These are phyloP conservation scores for Acleris holmiana DNA, from an alignment of 2,888 invertebrate genomes.

Conservation along the genomic window DNA sequence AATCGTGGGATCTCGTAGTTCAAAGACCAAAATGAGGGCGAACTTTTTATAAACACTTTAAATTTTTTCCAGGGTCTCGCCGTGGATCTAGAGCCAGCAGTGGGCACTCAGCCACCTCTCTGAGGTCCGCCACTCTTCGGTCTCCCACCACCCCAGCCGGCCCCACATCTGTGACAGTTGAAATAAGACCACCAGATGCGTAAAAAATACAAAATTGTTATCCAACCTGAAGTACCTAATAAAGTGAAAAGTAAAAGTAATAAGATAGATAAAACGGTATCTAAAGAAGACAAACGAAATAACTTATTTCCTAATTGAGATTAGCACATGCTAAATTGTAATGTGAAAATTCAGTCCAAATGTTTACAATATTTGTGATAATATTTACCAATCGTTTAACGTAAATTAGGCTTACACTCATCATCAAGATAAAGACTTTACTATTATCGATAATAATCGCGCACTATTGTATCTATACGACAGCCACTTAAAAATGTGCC, in stretches of 20 bases:
- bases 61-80: slow-evolving; percentile 74
- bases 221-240: slow-evolving; percentile 37
- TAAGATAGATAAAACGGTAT: slow-evolving; percentile 42
- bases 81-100: slow-evolving; percentile 91
- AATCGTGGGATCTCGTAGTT: slow-evolving; percentile 13
- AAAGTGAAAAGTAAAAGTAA: slow-evolving; percentile 33
- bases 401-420: slow-evolving; percentile 67
- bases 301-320: slow-evolving; percentile 39
- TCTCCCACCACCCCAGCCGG: slow-evolving; percentile 70
- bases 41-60: neutral
- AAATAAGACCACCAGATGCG: slow-evolving; percentile 88
- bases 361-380: slow-evolving; percentile 79
- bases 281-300: slow-evolving; percentile 23
- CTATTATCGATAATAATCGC: slow-evolving; percentile 60
- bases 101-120: slow-evolving; percentile 90
- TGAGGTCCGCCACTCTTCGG: slow-evolving; percentile 85
- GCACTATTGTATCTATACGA: slow-evolving; percentile 61
- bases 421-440: slow-evolving; percentile 50
- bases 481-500: slow-evolving; percentile 77
- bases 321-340: slow-evolving; percentile 44
- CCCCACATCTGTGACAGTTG: slow-evolving; percentile 87
- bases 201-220: slow-evolving; percentile 53
- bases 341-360: slow-evolving; percentile 68
- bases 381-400: slow-evolving; percentile 67
- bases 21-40: neutral